Percentiles rank a stretch among this genome's conserved stretches.
Conservation (phyloP, 2,888 invertebrate genomes). For the Eumerus sabulonum region DNA sequence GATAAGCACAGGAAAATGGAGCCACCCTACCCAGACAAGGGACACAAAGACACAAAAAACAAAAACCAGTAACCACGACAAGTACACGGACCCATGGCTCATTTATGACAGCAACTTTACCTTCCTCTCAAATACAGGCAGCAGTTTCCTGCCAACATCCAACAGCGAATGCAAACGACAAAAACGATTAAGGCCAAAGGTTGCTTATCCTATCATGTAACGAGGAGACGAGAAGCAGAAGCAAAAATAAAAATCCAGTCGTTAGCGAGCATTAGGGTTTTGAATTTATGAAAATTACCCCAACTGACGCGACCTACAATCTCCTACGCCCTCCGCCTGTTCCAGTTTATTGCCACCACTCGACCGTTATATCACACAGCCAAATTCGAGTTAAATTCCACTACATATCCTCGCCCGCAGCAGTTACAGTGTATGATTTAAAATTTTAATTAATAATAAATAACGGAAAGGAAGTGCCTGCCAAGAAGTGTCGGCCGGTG, state of each 20-base stretch:
- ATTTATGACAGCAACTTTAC: constrained; percentile 22
- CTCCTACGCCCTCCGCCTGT: no score
- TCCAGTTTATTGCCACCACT: no score
- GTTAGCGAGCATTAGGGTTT: constrained; percentile 19
- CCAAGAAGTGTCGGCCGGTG: constrained; percentile 10
- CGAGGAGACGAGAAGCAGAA: no score
- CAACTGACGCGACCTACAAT: not conserved
- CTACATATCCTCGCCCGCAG: no score
- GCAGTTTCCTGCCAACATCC: constrained; percentile 19
- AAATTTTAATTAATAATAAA: not conserved
- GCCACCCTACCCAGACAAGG: no score
- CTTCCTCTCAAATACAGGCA: constrained; percentile 15
- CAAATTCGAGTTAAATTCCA: no score
- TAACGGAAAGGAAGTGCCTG: constrained; percentile 3
- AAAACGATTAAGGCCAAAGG: constrained; percentile 19
- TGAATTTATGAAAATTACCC: constrained; percentile 21
- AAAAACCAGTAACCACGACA: not conserved
- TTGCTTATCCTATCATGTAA: constrained; percentile 36
- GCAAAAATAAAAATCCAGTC: constrained; percentile 19
- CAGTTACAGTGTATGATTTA: no score
- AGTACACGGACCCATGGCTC: not conserved
- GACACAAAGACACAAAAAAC: no score
- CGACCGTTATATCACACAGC: no score
- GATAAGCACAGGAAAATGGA: no score
- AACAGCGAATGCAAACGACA: constrained; percentile 7